Base-by-base conservation (phyloP, 2,888 invertebrate genomes). In the Caenorhabditis uteleia region DNA sequence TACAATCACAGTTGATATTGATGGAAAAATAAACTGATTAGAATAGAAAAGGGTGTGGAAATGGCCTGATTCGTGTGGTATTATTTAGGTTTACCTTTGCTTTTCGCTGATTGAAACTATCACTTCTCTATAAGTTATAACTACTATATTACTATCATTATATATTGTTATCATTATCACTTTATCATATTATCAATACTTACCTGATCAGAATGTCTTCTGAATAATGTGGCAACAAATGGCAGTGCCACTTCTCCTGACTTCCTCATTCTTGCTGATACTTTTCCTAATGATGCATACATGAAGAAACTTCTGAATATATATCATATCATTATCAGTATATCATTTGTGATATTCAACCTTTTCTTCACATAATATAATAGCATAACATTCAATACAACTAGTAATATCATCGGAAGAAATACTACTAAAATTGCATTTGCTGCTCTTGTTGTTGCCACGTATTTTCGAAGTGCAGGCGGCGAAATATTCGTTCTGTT, bases 371-470 rank as follows among this genome's bases (percentile, higher is more conserved):
- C 73, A 49, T 73, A 73, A 25, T 73, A 73, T 10, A 73, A 42
- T 2, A 73, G 62, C 68, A 73, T 59, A 14, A 54, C 47, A 23
- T 73, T 73, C 20, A 73, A 58, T 0, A 57, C 47, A 2, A 79
- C 66, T 3, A 79, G 65, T 18, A 76, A 60, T 12, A 71, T 67
- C 46, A 79, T 62, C 3, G 79, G 77, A 12, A 78, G 53, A 12
- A 76, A 65, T 1, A 79, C 68, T 23, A 79, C 74, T 33, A 77
- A 61, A n/a, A 75, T 45, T 18, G 78, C 78, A 44, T 79, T 77
- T 18, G 79, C 71, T 18, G 68, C 61, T 27, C 70, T 26, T 7
- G 75, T 77, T 46, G 68, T 74, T 8, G 68, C 48, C 8, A 79
- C 73, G 39, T 78, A 79, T 18, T 40, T 29, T 7, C 71, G 64